Conservation (phyloP, 2,113 vertebrate species). For the Odontophorus gujanensis region DNA sequence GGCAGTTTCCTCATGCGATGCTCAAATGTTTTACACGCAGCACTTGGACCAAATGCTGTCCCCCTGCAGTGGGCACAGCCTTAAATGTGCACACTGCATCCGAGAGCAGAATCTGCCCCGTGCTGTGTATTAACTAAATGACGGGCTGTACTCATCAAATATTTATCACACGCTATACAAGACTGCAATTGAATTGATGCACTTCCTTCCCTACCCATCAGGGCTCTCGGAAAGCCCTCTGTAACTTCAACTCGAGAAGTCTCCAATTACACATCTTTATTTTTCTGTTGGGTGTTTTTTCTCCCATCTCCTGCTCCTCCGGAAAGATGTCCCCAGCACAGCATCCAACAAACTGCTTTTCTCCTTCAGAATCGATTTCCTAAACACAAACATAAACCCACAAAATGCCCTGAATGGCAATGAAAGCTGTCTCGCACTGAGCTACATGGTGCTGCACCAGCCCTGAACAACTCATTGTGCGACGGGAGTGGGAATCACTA, state of each 20-base stretch:
- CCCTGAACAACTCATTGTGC: neutral
- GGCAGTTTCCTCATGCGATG: accelerated
- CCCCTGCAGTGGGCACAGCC: neutral
- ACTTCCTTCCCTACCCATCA: constrained; percentile 6
- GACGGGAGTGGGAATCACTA: neutral
- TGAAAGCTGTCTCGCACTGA: neutral
- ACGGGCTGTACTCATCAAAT: neutral
- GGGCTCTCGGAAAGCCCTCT: constrained; percentile 32
- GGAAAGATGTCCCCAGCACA: neutral
- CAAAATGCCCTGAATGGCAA: neutral
- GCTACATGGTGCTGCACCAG: neutral
- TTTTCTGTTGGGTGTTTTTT: neutral
- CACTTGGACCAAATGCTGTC: neutral
- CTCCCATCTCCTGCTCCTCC: no score
- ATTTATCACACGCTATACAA: neutral
- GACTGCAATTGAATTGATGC: neutral
- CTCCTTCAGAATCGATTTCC: neutral
- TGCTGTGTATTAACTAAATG: neutral
- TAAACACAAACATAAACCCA: neutral
- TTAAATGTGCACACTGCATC: neutral
- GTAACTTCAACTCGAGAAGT: neutral
- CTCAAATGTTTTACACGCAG: neutral
- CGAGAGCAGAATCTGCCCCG: accelerated
- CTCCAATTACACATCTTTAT: constrained; percentile 21
- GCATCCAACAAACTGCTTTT: neutral